Percentiles rank a stretch among this genome's conserved stretches.
These are phyloP conservation scores for Brachionus plicatilis DNA, from an alignment of 1,140 invertebrate species.

Conservation along the genomic window DNA sequence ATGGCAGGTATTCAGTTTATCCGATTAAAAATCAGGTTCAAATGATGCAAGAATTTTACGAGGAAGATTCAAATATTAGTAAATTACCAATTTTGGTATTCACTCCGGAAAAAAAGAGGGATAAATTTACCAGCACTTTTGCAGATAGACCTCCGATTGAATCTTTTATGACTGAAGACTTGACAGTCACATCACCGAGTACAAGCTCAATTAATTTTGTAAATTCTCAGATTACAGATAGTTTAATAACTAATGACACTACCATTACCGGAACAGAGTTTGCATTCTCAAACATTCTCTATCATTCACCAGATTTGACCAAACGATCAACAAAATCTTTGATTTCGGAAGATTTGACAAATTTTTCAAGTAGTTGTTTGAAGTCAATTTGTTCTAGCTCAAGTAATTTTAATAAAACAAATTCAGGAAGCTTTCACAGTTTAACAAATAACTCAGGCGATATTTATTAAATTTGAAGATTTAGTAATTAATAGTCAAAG, in stretches of 20 bases:
- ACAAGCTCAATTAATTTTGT: background rate
- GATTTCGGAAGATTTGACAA: background rate
- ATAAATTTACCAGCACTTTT: slow-evolving; percentile 15
- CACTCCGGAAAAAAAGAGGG: background rate
- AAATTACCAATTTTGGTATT: slow-evolving; percentile 22
- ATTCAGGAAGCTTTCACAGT: background rate
- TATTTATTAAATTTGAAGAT: background rate
- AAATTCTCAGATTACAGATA: background rate
- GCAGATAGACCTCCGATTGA: background rate
- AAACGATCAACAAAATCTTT: background rate
- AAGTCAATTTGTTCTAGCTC: background rate
- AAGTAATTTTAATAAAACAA: background rate
- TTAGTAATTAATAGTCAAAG: background rate
- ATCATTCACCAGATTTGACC: background rate
- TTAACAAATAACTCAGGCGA: background rate
- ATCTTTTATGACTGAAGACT: slow-evolving; percentile 14
- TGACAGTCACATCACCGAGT: background rate
- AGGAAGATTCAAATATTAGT: background rate
- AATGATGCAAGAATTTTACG: background rate
- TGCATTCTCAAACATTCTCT: slow-evolving; percentile 6
- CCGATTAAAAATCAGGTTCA: background rate
- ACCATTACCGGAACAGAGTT: background rate
- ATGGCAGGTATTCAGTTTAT: background rate
- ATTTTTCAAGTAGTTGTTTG: background rate
- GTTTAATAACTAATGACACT: background rate